These are phyloP conservation scores for Caretta caretta DNA, from an alignment of 2,113 vertebrate genomes.

Conservation along the genomic window DNA sequence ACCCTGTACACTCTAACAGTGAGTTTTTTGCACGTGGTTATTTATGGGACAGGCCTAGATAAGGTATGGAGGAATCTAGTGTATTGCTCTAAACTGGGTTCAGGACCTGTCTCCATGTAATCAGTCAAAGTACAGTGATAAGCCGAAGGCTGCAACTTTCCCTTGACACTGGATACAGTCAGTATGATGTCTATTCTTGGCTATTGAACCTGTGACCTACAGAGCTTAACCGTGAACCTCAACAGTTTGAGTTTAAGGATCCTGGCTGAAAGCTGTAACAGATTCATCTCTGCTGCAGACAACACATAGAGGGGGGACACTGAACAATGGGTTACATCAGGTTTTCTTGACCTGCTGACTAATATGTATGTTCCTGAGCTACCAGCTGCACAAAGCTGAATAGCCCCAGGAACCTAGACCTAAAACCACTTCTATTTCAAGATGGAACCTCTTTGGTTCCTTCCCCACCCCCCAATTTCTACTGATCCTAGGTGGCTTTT, in stretches of 20 bases:
- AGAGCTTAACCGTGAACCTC: background rate
- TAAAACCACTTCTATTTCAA: background rate
- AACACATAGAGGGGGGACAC: background rate
- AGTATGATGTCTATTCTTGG: background rate
- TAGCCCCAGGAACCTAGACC: background rate
- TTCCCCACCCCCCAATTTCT: background rate
- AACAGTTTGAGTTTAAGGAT: background rate
- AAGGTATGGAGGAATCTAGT: background rate
- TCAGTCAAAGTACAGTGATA: background rate
- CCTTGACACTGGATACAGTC: background rate
- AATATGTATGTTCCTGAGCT: background rate
- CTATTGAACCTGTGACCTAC: background rate
- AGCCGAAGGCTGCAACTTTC: background rate
- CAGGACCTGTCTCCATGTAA: background rate
- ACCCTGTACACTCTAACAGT: background rate
- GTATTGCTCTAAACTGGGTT: background rate
- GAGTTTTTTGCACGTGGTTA: background rate
- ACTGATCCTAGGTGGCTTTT: background rate
- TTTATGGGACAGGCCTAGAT: background rate
- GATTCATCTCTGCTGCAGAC: background rate
- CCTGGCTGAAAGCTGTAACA: background rate
- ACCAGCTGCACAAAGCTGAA: background rate
- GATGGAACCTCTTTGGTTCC: background rate
- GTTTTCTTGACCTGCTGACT: background rate
- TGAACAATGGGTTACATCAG: background rate